Conservation (phyloP, 2,797 vertebrate genomes). For the Mionectes olivaceus region DNA sequence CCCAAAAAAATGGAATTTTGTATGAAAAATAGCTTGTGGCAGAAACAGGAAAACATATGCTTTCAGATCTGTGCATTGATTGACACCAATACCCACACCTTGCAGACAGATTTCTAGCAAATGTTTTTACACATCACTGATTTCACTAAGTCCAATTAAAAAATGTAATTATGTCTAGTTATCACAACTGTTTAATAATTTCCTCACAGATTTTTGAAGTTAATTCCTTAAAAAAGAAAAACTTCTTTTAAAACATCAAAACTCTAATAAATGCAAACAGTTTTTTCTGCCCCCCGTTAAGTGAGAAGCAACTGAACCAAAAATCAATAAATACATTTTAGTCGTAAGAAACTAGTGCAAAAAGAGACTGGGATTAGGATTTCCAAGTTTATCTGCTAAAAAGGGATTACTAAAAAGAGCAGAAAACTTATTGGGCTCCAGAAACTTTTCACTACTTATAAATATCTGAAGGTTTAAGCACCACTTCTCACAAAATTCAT, state of each 20-base stretch:
- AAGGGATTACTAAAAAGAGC: not conserved
- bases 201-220: not conserved
- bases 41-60: not conserved
- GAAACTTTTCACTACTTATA: not conserved
- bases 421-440: not conserved
- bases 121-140: not conserved
- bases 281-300: not conserved
- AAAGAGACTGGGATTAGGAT: not conserved
- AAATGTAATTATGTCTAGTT: not conserved
- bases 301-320: not conserved
- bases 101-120: not conserved
- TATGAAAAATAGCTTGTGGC: not conserved
- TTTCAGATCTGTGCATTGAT: not conserved
- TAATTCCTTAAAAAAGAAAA: not conserved
- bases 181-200: not conserved
- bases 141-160: not conserved
- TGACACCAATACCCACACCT: not conserved
- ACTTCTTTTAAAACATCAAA: too few relatives aligned
- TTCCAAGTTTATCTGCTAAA: not conserved
- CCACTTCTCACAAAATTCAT: not conserved
- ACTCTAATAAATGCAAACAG: not conserved
- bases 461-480: not conserved
- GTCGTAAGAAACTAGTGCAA: not conserved
- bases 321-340: not conserved
- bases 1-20: not conserved